phyloP scores from a whole-genome alignment of 2,113 vertebrate genomes.

The Petroica traversi region DNA sequence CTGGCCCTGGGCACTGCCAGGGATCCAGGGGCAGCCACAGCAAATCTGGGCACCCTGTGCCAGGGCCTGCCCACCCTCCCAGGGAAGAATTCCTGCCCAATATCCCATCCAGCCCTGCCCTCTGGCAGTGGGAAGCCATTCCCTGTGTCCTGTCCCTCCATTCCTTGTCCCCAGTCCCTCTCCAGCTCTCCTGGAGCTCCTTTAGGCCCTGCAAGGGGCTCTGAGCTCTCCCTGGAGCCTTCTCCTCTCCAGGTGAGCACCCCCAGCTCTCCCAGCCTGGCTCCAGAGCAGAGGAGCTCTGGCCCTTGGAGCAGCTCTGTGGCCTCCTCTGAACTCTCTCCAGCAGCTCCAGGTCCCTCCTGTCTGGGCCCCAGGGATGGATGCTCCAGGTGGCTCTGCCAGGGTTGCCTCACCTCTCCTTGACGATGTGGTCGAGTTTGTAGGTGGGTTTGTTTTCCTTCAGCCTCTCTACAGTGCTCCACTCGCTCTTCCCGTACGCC shows the following conservation, averaged over 20 bases:
- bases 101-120: neutral
- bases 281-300: neutral
- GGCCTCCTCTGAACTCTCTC: neutral
- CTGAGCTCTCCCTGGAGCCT: neutral
- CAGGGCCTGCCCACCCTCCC: neutral
- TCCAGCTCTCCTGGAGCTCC: neutral
- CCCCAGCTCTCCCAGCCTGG: neutral
- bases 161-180: neutral
- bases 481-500: slow-evolving; percentile 91
- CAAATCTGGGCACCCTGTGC: neutral
- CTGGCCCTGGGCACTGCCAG: neutral
- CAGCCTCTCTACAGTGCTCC: slow-evolving; percentile 81
- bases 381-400: neutral
- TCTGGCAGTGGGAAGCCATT: neutral
- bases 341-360: neutral
- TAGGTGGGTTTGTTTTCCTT: slow-evolving; percentile 91
- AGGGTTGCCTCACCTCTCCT: slow-evolving; percentile 82
- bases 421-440: slow-evolving; percentile 93
- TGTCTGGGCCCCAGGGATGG: neutral
- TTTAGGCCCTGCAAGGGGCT: neutral
- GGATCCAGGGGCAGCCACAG: neutral
- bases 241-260: neutral
- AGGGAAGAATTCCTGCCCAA: neutral
- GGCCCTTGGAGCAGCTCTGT: accelerated
- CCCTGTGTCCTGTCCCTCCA: neutral